These are phyloP conservation scores for Pollicipes pollicipes DNA, from an alignment of 1,140 invertebrate species.

Conservation along the genomic window DNA sequence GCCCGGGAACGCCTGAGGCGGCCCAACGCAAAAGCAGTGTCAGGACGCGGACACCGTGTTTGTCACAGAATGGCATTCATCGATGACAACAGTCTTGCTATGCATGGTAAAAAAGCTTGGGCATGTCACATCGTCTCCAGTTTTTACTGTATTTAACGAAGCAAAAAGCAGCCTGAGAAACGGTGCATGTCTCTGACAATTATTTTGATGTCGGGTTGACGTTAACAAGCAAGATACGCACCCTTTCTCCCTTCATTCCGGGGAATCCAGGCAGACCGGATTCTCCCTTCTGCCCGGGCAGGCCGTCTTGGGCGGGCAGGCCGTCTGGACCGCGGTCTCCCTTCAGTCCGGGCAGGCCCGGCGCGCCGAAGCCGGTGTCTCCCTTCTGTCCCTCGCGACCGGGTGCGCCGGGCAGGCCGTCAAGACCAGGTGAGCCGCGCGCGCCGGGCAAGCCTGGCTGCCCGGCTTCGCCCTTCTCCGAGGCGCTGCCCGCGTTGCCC, in stretches of 20 bases:
- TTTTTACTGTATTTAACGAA: too few species aligned
- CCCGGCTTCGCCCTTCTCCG: slow-evolving; percentile 20
- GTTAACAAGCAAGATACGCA: too few species aligned
- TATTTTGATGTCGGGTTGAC: too few species aligned
- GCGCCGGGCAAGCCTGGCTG: slow-evolving; percentile 13
- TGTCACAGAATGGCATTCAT: too few species aligned
- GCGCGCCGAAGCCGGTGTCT: slow-evolving; percentile 13
- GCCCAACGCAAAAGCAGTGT: slow-evolving; percentile 4
- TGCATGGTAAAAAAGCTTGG: too few species aligned
- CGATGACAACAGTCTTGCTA: too few species aligned
- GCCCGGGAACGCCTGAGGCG: slow-evolving; percentile 18
- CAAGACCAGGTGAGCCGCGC: slow-evolving; percentile 18
- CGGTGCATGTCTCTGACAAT: too few species aligned
- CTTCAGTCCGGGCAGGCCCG: slow-evolving; percentile 14
- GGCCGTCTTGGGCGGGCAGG: slow-evolving; percentile 14
- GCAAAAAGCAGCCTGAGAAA: too few species aligned
- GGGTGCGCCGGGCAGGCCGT: slow-evolving; percentile 16
- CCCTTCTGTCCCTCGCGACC: slow-evolving; percentile 19
- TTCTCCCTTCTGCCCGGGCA: slow-evolving; percentile 18
- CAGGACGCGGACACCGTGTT: slow-evolving; percentile 9
- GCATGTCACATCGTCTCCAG: too few species aligned
- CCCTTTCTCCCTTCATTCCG: slow-evolving; percentile 17
- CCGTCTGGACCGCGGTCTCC: slow-evolving; percentile 17
- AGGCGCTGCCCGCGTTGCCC: slow-evolving; percentile 23
- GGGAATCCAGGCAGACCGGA: slow-evolving; percentile 17